Evolutionary conservation across 23 tunicate genomes (phyloP).

Genomic region (Trididemnum nubilum): DNA sequence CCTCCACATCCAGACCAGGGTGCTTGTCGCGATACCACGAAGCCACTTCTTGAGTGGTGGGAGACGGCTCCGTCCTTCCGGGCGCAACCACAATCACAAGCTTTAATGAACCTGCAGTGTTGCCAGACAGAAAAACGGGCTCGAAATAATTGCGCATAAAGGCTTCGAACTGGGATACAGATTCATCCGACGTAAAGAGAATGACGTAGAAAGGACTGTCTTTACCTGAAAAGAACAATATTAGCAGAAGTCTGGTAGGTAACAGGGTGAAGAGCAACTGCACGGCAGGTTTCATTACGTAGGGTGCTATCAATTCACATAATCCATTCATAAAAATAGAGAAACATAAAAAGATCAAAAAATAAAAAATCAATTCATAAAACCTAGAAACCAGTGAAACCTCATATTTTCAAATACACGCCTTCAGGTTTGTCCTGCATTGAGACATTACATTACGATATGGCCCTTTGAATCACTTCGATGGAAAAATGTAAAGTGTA

Average conservation of each 20-base stretch:
- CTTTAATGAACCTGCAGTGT: background rate
- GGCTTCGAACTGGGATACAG: conserved; percentile 41
- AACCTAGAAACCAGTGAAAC: too few relatives aligned
- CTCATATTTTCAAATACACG: too few relatives aligned
- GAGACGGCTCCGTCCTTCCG: conserved; percentile 23
- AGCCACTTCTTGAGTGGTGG: conserved; percentile 56
- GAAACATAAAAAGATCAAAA: too few relatives aligned
- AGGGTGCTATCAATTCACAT: too few relatives aligned
- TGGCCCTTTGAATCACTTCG: too few relatives aligned
- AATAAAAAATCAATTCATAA: too few relatives aligned
- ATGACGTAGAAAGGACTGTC: background rate
- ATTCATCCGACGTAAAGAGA: background rate
- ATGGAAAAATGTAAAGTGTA: too few relatives aligned
- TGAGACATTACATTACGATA: too few relatives aligned
- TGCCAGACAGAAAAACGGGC: conserved; percentile 30
- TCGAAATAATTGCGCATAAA: conserved; percentile 77
- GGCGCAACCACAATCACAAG: conserved; percentile 45
- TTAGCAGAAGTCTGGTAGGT: background rate
- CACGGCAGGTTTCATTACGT: too few relatives aligned
- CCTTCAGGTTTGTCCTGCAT: too few relatives aligned
- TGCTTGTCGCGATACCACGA: conserved; percentile 59
- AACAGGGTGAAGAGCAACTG: too few relatives aligned
- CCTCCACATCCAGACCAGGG: conserved; percentile 6
- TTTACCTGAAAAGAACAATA: conserved; percentile 6
- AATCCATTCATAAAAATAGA: too few relatives aligned